Evolutionary conservation across 2,888 invertebrate genomes (phyloP).

Genomic region (Portevinia maculata): DNA sequence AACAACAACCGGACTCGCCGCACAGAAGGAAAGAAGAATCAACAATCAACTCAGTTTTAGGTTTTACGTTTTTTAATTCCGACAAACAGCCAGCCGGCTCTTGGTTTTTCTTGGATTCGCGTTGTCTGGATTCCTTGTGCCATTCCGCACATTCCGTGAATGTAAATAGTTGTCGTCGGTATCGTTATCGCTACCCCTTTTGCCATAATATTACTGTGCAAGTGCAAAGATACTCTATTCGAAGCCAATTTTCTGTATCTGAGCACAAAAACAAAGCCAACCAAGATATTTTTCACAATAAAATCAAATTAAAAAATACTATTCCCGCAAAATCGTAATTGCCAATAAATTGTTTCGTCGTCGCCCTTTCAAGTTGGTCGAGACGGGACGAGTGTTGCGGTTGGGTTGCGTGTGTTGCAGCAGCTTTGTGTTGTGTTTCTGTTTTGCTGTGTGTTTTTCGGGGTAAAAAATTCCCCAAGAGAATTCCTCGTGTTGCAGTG

Average conservation of each 20-base stretch:
- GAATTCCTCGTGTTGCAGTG: conserved; percentile 58
- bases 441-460: conserved; percentile 57
- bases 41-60: conserved; percentile 28
- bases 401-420: conserved; percentile 32
- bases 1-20: conserved; percentile 53
- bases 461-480: conserved; percentile 68
- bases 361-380: conserved; percentile 28
- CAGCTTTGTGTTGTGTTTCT: conserved; percentile 22
- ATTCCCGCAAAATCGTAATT: conserved; percentile 64
- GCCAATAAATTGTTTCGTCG: conserved; percentile 73
- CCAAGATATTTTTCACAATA: conserved; percentile 71
- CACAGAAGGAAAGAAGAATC: conserved; percentile 40
- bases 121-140: conserved; percentile 98
- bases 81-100: conserved; percentile 57
- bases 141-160: conserved; percentile 95
- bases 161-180: conserved; percentile 41
- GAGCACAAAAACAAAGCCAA: conserved; percentile 40
- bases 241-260: conserved; percentile 18
- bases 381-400: not conserved
- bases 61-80: conserved; percentile 36
- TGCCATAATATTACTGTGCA: conserved; percentile 27
- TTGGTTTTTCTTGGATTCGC: conserved; percentile 83
- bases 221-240: conserved; percentile 29
- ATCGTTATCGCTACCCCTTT: conserved; percentile 63
- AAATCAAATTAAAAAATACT: conserved; percentile 73